These are phyloP conservation scores for Leptosomus discolor DNA, from an alignment of 2,113 vertebrate genomes.

Conservation along the genomic window DNA sequence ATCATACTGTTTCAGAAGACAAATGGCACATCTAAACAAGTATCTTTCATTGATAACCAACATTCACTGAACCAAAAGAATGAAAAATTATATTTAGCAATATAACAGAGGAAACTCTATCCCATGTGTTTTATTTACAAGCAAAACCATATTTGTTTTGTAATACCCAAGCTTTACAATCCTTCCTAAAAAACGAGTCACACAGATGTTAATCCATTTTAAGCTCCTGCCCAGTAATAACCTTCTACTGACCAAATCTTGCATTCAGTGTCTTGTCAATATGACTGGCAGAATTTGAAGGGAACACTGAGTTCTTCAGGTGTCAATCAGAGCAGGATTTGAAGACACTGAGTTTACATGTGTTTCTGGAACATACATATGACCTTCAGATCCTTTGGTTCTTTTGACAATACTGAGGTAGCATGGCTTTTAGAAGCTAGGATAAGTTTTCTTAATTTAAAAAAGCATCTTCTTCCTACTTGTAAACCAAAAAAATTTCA, in stretches of 20 bases:
- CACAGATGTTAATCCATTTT: not conserved
- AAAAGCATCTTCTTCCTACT: not conserved
- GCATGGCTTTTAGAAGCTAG: not conserved
- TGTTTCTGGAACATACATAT: not conserved
- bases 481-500: not conserved
- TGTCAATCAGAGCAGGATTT: not conserved
- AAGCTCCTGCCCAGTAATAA: not conserved
- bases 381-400: not conserved
- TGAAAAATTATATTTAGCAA: not conserved
- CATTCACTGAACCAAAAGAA: not conserved
- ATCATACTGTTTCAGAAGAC: not conserved
- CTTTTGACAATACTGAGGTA: not conserved
- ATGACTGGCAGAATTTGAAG: not conserved
- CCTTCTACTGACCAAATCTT: not conserved
- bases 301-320: not conserved
- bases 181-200: not conserved
- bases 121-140: not conserved
- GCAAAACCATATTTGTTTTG: not conserved
- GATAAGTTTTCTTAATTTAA: not conserved
- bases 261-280: not conserved
- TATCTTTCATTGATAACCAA: not conserved
- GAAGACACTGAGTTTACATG: not conserved
- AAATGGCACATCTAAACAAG: not conserved
- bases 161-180: not conserved
- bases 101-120: not conserved